Evolutionary conservation across 2,888 invertebrate genomes (phyloP).

Genomic region (Oscheius sp.): DNA sequence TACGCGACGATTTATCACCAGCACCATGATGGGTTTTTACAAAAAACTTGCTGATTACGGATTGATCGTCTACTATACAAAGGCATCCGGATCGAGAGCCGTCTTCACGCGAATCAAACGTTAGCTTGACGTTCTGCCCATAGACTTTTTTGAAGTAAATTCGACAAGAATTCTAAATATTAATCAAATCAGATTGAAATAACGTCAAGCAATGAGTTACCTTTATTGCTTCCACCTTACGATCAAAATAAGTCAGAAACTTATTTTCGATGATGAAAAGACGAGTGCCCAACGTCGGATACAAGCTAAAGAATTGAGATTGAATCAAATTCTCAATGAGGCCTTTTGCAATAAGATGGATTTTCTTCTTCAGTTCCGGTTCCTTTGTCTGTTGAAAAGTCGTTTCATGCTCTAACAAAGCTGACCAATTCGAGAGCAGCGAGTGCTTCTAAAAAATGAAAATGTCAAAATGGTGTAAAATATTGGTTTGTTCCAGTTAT

Average conservation of each 20-base stretch:
- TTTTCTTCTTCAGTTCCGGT: conserved; percentile 25
- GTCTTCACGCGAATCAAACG: conserved; percentile 23
- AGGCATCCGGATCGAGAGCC: conserved; percentile 18
- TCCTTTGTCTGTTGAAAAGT: conserved; percentile 28
- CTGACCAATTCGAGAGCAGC: conserved; percentile 34
- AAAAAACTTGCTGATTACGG: conserved; percentile 25
- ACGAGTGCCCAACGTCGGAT: conserved; percentile 23
- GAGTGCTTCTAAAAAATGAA: conserved; percentile 35
- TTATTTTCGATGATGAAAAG: conserved; percentile 27
- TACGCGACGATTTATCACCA: conserved; percentile 26
- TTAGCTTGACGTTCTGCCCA: conserved; percentile 27
- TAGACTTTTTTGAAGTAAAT: conserved; percentile 32
- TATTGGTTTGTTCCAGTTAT: conserved; percentile 34
- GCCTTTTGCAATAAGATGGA: conserved; percentile 21
- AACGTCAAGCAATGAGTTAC: conserved; percentile 22
- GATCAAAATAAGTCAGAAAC: conserved; percentile 32
- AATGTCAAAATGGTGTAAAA: conserved; percentile 36
- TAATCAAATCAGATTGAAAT: conserved; percentile 26
- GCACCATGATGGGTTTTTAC: conserved; percentile 35
- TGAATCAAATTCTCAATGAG: conserved; percentile 22
- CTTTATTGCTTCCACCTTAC: conserved; percentile 34
- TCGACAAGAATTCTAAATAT: conserved; percentile 36
- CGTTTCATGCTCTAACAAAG: conserved; percentile 32
- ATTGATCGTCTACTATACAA: not conserved
- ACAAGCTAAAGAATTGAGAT: conserved; percentile 17